Evolutionary conservation across 2,797 vertebrate genomes (phyloP), one percentile per base, ranked within the genome.

Genomic region (Myotis pilosus): DNA sequence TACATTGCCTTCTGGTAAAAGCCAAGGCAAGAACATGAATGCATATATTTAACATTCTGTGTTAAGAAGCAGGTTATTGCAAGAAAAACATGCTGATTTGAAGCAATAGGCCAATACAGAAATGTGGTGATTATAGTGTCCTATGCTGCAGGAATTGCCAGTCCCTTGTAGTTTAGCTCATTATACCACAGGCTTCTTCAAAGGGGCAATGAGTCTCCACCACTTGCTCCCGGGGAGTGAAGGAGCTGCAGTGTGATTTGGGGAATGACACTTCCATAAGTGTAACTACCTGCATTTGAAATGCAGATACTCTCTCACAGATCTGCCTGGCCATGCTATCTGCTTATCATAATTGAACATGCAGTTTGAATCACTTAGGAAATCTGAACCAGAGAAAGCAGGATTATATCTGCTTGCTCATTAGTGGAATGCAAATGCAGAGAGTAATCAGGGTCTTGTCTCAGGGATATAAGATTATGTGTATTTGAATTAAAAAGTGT

Each of bases 1-100:
- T 86, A 88, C 28, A 89, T 74, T 89, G 68, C 36, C 86, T 74
- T 91, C 47, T 78, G 62, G 38, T 36, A 82, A 91, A 94, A 92
- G 30, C 3, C 62, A 55, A 38, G 23, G 36, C 53, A 82, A 94
- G 60, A 80, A 93, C 30, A 80, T 68, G 66, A 93, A 93, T 91
- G 30, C 64, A 33, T 66, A 28, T n/a, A 60, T 92, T 92, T 96
- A 95, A 91, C 93, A 94, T 89, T 93, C 20, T 87, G 80, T 82
- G 51, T 84, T 89, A 94, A 91, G 89, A 62, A 91, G 4, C 16
- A 89, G 6, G 41, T 85, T 89, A 72, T 87, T 93, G n/a, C 57
- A 75, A 89, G 72, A 82, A 74, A 74, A 95, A 87, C 49, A 78
- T 94, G 87, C 95, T 96, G 84, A 72, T 94, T 62, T 87, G 87